Base-by-base conservation (phyloP, 2,797 vertebrate species). In the Tarsius wallacei region DNA sequence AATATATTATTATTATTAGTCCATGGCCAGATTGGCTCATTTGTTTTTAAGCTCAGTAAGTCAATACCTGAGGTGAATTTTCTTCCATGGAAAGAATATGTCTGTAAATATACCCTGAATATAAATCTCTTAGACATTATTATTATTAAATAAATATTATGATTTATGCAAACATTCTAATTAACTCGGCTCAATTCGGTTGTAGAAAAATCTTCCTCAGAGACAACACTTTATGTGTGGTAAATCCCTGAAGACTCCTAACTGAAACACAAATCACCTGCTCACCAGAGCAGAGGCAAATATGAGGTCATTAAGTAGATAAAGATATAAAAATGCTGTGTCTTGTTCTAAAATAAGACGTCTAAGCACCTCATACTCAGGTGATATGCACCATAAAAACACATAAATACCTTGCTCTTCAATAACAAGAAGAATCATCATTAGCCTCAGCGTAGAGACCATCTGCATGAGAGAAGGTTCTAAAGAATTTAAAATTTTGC, bases 111-210 rank as follows among this genome's bases (percentile, higher is more conserved):
- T 66, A 42, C n/a, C 17, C 22, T 78, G 94, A 93, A 87, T 93
- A 70, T 90, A 96, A 61, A 91, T 78, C 90, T 71, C 64, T 71
- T 88, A 82, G 90, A 42, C 47, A 83, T 94, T 82, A 94, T 85
- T 93, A 88, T 92, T 94, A 89, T 91, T 93, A 97, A 89, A 80
- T 87, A 94, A 97, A 97, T 87, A 97, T 61, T 97, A 42, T 88
- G 96, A 81, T 71, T 96, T 82, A 96, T 83, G 89, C 42, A 74
- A 71, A 96, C 33, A 80, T 76, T 89, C 84, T 93, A 98, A 97
- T 14, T 64, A 97, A 83, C 24, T 36, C 13, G 31, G 51, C 64
- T 86, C 86, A 90, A 47, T 97, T 93, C 76, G 97, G 95, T 89
- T 63, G n/a, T 0, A 84, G 66, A 83, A 70, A 87, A 95, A 53